Base-by-base conservation (phyloP, 1,140 invertebrate species). In the Leptinotarsa lineolata region DNA sequence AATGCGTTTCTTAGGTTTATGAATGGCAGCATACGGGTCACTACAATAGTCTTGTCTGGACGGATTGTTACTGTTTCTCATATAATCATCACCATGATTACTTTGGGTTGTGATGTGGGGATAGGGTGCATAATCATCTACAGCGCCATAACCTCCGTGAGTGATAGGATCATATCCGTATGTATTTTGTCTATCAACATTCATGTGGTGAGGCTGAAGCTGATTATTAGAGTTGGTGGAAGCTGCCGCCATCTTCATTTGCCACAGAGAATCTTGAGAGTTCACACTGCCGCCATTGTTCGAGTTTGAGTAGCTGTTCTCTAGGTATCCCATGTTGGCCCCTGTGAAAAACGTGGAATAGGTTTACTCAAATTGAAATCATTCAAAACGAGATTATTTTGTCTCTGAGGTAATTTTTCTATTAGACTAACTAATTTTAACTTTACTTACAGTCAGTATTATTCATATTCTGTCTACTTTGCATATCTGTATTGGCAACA, bases 231-330 rank as follows among this genome's bases (percentile, higher is more conserved):
- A 88, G 82, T 88, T 90, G 68, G 89, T 88, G 24, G 85, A 85
- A 61, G 89, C 90, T 1, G 91, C 92, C 0, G 91, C 92, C 87
- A 93, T 92, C 86, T 96, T 95, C 88, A 95, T 93, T 86, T 96
- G 94, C 94, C 95, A 97, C 76, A 97, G 86, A n/a, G 94, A 96
- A 83, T 97, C 95, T 83, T 97, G 95, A 1, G 94, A 96, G 86
- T 97, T 95, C 48, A 97, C 94, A 70, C 94, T 95, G 67, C 95
- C 94, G 22, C 94, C 94, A 85, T 96, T 95, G 85, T 95, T 95
- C 68, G 94, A 95, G 83, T 95, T 96, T 59, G 93, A 94, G 85
- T 95, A 96, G 83, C 93, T 95, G 85, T 95, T 95, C 81, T 95
- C 94, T 86, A 95, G 91, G 86, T 94, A 95, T 66, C 91, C 92